Base-by-base conservation (phyloP, 2,113 vertebrate species). In the Pygoscelis antarcticus region DNA sequence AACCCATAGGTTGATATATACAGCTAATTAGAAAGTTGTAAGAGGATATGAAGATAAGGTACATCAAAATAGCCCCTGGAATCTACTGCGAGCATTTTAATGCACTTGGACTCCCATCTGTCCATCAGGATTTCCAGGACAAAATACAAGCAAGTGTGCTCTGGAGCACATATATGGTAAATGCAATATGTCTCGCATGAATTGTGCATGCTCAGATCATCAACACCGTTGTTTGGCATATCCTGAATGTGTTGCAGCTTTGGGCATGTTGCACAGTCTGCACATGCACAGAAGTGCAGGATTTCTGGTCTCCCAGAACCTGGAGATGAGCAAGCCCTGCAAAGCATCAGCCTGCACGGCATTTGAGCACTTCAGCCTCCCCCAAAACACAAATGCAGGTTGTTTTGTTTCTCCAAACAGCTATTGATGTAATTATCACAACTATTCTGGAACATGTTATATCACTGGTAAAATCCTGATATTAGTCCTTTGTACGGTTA, bases 161-260 rank as follows among this genome's bases (percentile, higher is more conserved):
- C 27, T 44, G 54, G 12, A 74, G 54, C 22, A 58, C 42, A 9
- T 11, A 9, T 3, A 9, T 18, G 16, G 29, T 51, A 61, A 61
- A 61, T 30, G 23, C n/a, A 32, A 2, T 4, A 19, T 23, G 26
- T 36, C 38, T 51, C 14, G 34, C 18, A 16, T 11, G 51, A 60
- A 32, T 7, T 47, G 38, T 17, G 36, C 36, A 4, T 4, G 22
- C 26, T 66, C 19, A 55, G 58, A 25, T 19, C 66, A 19, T 11
- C 22, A 25, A 5, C 18, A 13, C 20, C 0, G 0, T 20, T 23
- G 29, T 55, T 5, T 44, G 54, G 55, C 34, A 29, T 8, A 13
- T 32, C 30, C 47, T 16, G n/a, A 40, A 12, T 1, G 10, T 15
- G 21, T 2, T 26, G 58, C 46, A 55, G 51, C 58, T 66, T 34